Base-by-base conservation (phyloP, 2,113 vertebrate species). In the Alethe castanea region DNA sequence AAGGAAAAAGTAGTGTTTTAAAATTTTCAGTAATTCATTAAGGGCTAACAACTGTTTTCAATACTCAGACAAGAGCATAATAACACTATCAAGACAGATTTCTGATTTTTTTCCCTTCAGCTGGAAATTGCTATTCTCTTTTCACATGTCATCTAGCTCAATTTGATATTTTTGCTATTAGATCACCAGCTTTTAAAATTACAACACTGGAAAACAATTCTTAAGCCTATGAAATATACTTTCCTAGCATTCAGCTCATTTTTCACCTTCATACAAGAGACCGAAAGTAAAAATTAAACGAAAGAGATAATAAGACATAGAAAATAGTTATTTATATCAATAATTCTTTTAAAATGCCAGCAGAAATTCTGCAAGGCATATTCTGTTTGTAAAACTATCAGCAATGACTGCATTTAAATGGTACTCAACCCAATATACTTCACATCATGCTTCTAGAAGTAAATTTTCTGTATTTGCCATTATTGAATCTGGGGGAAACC, bases 391-490 rank as follows among this genome's bases (percentile, higher is more conserved):
- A 64, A 72, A 88, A n/a, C 33, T 14, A 60, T 10, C 35, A 42
- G 5, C 26, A 82, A 35, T 17, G 12, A 45, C 18, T 60, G 13
- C 44, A 69, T 64, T 88, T 82, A 35, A 76, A 54, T 16, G 18
- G 35, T 78, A 70, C 40, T 28, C 14, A 52, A 61, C 15, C 22
- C 31, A 60, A 65, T 22, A 90, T 72, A 33, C 40, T 79, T 72
- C 48, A 72, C n/a, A 59, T 76, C 40, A 76, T n/a, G 40, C 70
- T 90, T 72, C 65, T 76, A 80, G 52, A 81, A 92, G 48, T 35
- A 61, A 79, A 65, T 90, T 94, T 95, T 80, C 90, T 96, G 29
- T 69, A 78, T 96, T 91, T 94, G 56, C n/a, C 40, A 86, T 71
- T 84, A 69, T 94, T 94, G 88, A 82, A 85, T 65, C 56, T 87